Evolutionary conservation across 2,797 vertebrate genomes (phyloP).

Genomic region (Clamator glandarius): DNA sequence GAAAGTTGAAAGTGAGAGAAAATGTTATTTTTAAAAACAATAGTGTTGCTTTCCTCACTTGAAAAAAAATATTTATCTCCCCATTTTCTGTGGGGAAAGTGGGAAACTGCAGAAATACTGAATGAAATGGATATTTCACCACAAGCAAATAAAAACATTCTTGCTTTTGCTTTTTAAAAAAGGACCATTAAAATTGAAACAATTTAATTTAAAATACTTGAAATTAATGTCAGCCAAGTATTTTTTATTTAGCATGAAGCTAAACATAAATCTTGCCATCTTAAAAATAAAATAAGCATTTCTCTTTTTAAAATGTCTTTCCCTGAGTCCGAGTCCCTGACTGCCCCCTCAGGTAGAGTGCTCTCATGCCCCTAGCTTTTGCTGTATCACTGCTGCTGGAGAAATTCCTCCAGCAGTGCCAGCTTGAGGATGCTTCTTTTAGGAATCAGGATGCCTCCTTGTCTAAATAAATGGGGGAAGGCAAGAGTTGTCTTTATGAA

Average conservation of each 20-base stretch:
- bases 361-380: neutral
- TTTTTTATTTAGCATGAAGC: neutral
- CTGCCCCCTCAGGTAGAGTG: neutral
- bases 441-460: neutral
- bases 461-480: neutral
- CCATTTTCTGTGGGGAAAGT: neutral
- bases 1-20: conserved; percentile 32
- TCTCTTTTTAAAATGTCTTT: neutral
- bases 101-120: neutral
- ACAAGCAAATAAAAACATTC: neutral
- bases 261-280: neutral
- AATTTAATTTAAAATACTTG: neutral
- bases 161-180: neutral
- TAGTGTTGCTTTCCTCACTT: conserved; percentile 4
- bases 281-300: neutral
- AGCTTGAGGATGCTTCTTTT: neutral
- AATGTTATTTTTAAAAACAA: conserved; percentile 48
- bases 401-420: neutral
- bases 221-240: neutral
- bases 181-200: neutral
- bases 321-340: neutral
- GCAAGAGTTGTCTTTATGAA: neutral
- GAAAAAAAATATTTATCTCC: neutral
- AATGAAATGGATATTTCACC: neutral
- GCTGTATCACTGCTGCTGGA: neutral